These are phyloP conservation scores for Zygothrica quintamaculata DNA, from an alignment of 2,888 invertebrate species.

Conservation along the genomic window DNA sequence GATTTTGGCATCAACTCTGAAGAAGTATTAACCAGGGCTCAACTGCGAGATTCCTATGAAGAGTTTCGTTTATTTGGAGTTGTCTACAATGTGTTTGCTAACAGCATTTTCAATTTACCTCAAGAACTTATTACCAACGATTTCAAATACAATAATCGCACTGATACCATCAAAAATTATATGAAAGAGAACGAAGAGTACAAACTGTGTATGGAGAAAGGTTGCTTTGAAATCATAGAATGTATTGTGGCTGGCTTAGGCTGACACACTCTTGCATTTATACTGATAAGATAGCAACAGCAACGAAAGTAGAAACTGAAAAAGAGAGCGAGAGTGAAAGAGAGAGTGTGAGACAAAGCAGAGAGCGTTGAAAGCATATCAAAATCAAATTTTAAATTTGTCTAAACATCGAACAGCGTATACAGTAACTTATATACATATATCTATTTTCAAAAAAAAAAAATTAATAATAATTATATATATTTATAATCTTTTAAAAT, in stretches of 20 bases:
- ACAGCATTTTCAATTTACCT: slow-evolving; percentile 72
- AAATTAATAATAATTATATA: no score
- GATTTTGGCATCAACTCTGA: slow-evolving; percentile 63
- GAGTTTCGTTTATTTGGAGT: slow-evolving; percentile 71
- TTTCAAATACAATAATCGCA: slow-evolving; percentile 68
- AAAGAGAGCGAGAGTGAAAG: background rate
- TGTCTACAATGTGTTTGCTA: slow-evolving; percentile 68
- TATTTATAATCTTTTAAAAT: no score
- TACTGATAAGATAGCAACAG: background rate
- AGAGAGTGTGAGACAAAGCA: background rate
- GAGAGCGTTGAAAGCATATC: no score
- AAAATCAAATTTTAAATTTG: no score
- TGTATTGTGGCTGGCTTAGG: slow-evolving; percentile 45
- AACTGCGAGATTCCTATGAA: slow-evolving; percentile 69
- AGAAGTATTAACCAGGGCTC: slow-evolving; percentile 39
- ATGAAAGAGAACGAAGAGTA: slow-evolving; percentile 58
- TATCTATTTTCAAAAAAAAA: no score
- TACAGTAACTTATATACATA: no score
- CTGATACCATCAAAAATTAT: slow-evolving; percentile 30
- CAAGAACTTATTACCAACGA: slow-evolving; percentile 64
- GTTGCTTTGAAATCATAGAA: slow-evolving; percentile 55
- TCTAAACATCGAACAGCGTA: no score
- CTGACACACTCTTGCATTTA: slow-evolving; percentile 8
- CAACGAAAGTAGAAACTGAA: background rate
- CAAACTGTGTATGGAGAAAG: slow-evolving; percentile 43